These are phyloP conservation scores for Blastobasis adustella DNA, from an alignment of 2,888 invertebrate genomes.

Conservation along the genomic window DNA sequence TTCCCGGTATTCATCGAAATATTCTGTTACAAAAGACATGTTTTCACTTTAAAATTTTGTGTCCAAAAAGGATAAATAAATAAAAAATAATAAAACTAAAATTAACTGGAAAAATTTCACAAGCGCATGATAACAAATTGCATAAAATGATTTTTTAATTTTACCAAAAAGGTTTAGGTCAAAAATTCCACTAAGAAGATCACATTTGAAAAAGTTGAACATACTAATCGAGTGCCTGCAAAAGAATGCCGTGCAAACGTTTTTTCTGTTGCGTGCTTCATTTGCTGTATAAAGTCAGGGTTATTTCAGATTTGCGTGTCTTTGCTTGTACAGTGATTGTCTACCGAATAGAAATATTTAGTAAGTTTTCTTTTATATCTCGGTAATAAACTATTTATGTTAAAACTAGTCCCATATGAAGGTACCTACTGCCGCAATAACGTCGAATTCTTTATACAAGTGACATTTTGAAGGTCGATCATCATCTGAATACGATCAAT, in stretches of 20 bases:
- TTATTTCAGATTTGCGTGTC: slow-evolving; percentile 63
- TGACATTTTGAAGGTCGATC: no score
- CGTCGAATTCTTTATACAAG: no score
- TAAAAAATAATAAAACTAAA: background rate
- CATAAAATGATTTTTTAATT: background rate
- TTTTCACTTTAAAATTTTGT: slow-evolving; percentile 18
- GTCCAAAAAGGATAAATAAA: background rate
- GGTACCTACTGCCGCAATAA: no score
- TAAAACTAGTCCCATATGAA: no score
- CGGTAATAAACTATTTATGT: no score
- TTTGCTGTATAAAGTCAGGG: slow-evolving; percentile 44
- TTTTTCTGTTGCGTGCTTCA: slow-evolving; percentile 33
- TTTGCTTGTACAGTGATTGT: slow-evolving; percentile 1
- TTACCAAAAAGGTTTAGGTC: background rate
- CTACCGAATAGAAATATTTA: no score
- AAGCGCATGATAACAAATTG: background rate
- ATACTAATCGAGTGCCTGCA: slow-evolving; percentile 3
- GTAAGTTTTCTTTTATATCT: no score
- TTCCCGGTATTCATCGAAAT: slow-evolving; percentile 59
- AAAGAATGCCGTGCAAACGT: slow-evolving; percentile 18
- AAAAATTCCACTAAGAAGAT: background rate
- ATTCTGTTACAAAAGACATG: slow-evolving; percentile 68
- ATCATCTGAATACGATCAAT: no score
- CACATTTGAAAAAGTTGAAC: background rate
- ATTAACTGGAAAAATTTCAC: background rate